Conservation (phyloP, 1,140 invertebrate genomes). For the Brachionus rubens region DNA sequence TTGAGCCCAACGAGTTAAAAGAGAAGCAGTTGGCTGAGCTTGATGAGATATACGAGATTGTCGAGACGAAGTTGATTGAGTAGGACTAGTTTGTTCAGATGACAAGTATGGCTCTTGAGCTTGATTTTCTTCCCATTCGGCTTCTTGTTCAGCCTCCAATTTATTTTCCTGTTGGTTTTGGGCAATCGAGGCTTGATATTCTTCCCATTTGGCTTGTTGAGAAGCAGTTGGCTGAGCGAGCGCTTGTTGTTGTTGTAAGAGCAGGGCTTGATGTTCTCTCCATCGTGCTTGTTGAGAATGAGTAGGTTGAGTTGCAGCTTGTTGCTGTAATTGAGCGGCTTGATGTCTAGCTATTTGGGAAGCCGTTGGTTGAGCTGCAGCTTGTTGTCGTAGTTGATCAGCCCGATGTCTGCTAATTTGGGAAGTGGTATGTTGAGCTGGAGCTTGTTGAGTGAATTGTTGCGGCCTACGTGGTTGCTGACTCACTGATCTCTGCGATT, state of each 20-base stretch:
- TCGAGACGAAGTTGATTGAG: background rate
- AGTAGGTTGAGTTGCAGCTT: background rate
- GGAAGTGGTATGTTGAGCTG: too few relatives aligned
- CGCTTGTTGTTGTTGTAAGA: background rate
- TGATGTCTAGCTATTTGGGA: background rate
- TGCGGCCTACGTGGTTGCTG: too few relatives aligned
- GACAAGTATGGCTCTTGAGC: too few relatives aligned
- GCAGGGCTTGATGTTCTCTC: too few relatives aligned
- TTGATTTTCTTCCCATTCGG: too few relatives aligned
- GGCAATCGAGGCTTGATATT: background rate
- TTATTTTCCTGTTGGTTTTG: background rate
- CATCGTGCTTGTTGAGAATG: background rate
- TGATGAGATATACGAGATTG: background rate
- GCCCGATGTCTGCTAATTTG: too few relatives aligned
- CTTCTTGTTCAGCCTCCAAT: too few relatives aligned
- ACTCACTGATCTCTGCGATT: background rate
- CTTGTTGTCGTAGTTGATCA: background rate
- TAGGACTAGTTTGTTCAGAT: too few relatives aligned
- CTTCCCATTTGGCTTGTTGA: background rate
- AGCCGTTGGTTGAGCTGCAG: background rate
- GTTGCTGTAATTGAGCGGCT: background rate
- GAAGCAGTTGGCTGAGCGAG: background rate
- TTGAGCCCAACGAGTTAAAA: background rate
- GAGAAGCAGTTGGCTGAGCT: background rate
- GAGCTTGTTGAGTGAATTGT: too few relatives aligned